These are phyloP conservation scores for Rhopilema esculentum DNA, from an alignment of 30 jellyfish, hydroid and myxozoan genomes.

Conservation along the genomic window DNA sequence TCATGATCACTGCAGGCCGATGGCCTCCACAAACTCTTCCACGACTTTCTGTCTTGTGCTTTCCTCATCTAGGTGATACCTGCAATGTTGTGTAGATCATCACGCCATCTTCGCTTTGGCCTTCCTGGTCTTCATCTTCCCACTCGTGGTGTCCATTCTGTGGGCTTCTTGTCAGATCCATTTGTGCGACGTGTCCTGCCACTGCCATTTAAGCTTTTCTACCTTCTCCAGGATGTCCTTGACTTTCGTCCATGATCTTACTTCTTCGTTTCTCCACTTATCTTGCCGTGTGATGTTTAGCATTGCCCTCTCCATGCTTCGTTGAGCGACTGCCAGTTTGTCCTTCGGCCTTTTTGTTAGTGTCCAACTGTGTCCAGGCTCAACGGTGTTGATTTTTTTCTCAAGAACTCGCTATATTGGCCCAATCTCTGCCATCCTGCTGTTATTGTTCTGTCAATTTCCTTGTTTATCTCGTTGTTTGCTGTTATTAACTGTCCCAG, in stretches of 20 bases:
- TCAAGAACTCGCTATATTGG: slow-evolving; percentile 17
- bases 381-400: slow-evolving; percentile 11
- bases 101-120: too few species aligned
- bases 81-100: too few species aligned
- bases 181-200: slow-evolving; percentile 8
- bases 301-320: slow-evolving; percentile 28
- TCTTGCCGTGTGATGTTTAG: slow-evolving; percentile 32
- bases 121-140: neutral
- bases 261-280: slow-evolving; percentile 8
- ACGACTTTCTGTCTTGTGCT: too few species aligned
- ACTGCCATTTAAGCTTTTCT: slow-evolving; percentile 2
- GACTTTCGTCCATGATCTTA: slow-evolving; percentile 8
- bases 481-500: too few species aligned
- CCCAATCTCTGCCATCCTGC: too few species aligned
- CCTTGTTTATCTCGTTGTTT: too few species aligned
- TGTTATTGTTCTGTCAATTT: too few species aligned
- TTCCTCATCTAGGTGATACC: too few species aligned
- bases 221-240: neutral
- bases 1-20: too few species aligned
- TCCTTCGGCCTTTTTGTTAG: slow-evolving; percentile 8
- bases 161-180: too few species aligned
- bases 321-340: slow-evolving; percentile 49
- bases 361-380: slow-evolving; percentile 36
- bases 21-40: too few species aligned
- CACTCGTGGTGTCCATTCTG: neutral